Percentiles rank a stretch among this genome's conserved stretches.
phyloP scores from a whole-genome alignment of 2,797 vertebrate species.

The Tachyglossus aculeatus region DNA sequence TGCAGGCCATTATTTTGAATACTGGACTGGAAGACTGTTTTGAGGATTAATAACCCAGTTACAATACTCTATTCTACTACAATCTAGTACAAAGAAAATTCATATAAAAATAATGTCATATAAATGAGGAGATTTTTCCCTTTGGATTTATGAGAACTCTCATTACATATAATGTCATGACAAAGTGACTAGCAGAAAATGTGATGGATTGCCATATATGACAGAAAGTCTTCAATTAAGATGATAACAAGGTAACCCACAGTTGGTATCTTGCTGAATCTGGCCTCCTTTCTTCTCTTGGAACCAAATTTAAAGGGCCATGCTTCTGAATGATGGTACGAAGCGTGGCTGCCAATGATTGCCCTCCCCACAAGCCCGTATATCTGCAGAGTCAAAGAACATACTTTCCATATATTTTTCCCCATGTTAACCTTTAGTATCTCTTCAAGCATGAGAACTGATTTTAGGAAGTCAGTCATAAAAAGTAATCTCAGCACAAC shows the following conservation, averaged over 20 bases:
- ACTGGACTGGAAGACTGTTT: background rate
- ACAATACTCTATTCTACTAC: background rate
- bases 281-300: constrained; percentile 60
- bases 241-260: constrained; percentile 63
- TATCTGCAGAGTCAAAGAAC: constrained; percentile 33
- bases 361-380: constrained; percentile 42
- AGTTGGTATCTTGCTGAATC: constrained; percentile 54
- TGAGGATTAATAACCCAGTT: background rate
- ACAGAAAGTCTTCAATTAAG: constrained; percentile 72
- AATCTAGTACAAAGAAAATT: background rate
- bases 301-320: constrained; percentile 60
- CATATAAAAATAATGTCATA: constrained; percentile 62
- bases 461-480: background rate
- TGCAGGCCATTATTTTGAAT: background rate
- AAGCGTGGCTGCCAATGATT: constrained; percentile 48
- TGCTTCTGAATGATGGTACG: constrained; percentile 49
- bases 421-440: background rate
- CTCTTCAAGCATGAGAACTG: background rate
- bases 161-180: constrained; percentile 67
- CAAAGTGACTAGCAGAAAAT: constrained; percentile 65
- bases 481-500: no score
- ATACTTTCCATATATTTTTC: background rate
- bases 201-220: constrained; percentile 68
- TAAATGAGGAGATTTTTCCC: constrained; percentile 65
- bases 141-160: constrained; percentile 68